Evolutionary conservation across 2,888 invertebrate genomes (phyloP), one percentile per base, ranked within the genome.

Genomic region (Pseudeuparius sepicola): DNA sequence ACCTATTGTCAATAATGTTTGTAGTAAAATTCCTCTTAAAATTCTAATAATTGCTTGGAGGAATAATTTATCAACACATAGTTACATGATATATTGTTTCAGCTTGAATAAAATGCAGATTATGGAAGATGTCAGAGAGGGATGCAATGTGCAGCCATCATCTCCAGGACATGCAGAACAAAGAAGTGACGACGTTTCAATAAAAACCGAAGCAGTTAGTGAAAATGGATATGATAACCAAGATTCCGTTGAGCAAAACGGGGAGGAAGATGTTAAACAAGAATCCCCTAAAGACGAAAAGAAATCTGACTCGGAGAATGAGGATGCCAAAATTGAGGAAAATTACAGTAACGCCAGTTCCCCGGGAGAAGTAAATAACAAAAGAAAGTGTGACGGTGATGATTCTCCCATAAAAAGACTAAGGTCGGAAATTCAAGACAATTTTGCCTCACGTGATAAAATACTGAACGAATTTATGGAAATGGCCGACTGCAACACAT

Each of bases 401-500:
- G 53, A 52, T 9, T 41, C 49, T 5, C 48, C 59, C 4, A 40
- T 51, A 3, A 63, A 64, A 50, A 54, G 51, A 42, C 44, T 61
- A 17, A 49, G 54, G 34, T 44, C 52, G 2, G 56, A 59, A 29
- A 50, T 61, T 3, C 53, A 60, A 33, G 56, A 61, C 18, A 57
- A 57, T 36, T 60, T 56, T 39, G 34, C 45, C 7, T 41, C 70
- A 28, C 70, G 76, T 52, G 71, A 76, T 58, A 63, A 65, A 34
- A 72, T 75, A 60, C 62, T 75, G 34, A 68, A 63, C 44, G 75
- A 78, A 40, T 77, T 72, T 55, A 73, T 78, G 41, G 73, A 78
- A 37, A 68, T 69, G 5, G 65, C 73, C 0, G 70, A 75, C 1
- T 72, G 72, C 39, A 70, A 70, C 45, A 75, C 68, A 41, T 56